Conservation (phyloP, 2,797 vertebrate genomes). For the Neoniphon sammara region DNA sequence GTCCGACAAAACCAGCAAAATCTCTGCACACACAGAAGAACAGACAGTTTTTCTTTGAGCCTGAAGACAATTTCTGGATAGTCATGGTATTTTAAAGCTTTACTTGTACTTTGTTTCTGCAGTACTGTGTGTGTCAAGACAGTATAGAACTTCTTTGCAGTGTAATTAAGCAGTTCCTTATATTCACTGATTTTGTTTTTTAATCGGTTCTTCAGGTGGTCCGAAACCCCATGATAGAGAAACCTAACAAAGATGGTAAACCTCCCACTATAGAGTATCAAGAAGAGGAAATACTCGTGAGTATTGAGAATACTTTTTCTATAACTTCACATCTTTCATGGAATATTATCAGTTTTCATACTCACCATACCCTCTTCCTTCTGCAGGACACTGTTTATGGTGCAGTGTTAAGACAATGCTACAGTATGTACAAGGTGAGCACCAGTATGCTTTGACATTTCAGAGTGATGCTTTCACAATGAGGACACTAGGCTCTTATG, state of each 20-base stretch:
- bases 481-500: background rate
- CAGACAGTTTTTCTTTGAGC: constrained; percentile 96
- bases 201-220: constrained; percentile 86
- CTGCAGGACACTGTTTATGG: constrained; percentile 95
- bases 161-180: constrained; percentile 7
- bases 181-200: background rate
- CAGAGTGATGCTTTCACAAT: background rate
- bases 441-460: background rate
- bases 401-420: constrained; percentile 94
- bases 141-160: background rate
- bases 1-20: constrained; percentile 96
- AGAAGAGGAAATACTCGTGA: constrained; percentile 96
- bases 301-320: constrained; percentile 27
- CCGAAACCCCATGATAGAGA: constrained; percentile 95
- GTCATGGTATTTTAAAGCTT: constrained; percentile 89
- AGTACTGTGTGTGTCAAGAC: background rate
- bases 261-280: constrained; percentile 93
- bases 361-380: background rate
- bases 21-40: constrained; percentile 99
- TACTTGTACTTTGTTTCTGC: background rate
- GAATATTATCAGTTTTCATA: background rate
- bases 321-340: background rate
- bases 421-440: constrained; percentile 98
- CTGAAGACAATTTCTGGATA: constrained; percentile 98
- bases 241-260: constrained; percentile 94